phyloP scores from a whole-genome alignment of 2,888 invertebrate species.

The Cantharis lateralis region DNA sequence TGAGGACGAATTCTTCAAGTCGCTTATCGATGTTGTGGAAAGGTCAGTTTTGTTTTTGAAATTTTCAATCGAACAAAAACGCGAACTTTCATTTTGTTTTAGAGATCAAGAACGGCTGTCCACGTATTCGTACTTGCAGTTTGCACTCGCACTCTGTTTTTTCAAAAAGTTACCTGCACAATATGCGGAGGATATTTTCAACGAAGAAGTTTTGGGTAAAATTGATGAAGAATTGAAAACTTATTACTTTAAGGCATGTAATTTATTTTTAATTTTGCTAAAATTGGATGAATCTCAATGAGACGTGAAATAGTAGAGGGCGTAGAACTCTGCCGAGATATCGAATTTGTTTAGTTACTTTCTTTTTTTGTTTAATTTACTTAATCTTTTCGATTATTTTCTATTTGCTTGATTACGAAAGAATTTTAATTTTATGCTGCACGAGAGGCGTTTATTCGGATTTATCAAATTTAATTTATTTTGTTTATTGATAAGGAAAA shows the following conservation, averaged over 20 bases:
- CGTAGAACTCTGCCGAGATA: no score
- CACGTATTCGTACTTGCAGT: conserved; percentile 59
- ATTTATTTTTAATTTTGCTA: not conserved
- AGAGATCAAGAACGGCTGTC: conserved; percentile 63
- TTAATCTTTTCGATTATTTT: not conserved
- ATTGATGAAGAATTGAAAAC: conserved; percentile 62
- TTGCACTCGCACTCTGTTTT: conserved; percentile 60
- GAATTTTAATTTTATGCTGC: not conserved
- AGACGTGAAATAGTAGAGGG: no score
- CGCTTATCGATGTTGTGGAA: conserved; percentile 53
- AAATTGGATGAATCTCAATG: not conserved
- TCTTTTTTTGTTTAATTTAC: not conserved
- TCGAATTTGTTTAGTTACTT: not conserved
- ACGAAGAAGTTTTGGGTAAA: conserved; percentile 63
- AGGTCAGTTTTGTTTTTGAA: conserved; percentile 51
- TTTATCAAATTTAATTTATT: not conserved
- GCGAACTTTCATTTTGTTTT: conserved; percentile 34
- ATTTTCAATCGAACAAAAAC: no score
- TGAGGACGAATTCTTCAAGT: conserved; percentile 50
- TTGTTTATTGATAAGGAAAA: not conserved
- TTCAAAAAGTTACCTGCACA: conserved; percentile 59
- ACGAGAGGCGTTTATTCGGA: not conserved
- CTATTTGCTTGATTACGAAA: not conserved
- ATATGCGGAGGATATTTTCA: conserved; percentile 62
- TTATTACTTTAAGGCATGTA: conserved; percentile 60